These are phyloP conservation scores for Lophius piscatorius DNA, from an alignment of 2,113 vertebrate species.

Conservation along the genomic window DNA sequence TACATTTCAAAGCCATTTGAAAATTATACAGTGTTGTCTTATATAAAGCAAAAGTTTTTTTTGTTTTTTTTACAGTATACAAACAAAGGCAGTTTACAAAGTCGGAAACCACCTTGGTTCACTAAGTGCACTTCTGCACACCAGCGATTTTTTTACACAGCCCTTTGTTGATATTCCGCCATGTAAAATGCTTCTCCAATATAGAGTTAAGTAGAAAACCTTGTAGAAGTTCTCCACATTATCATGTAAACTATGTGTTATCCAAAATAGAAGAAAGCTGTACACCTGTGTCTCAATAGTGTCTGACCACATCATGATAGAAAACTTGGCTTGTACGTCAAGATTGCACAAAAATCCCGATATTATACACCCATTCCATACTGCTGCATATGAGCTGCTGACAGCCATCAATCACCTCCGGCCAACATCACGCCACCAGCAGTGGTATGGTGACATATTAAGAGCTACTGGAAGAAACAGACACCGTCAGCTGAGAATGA, in stretches of 20 bases:
- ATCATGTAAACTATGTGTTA: conserved; percentile 67
- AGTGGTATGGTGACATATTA: neutral
- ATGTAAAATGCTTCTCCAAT: conserved; percentile 31
- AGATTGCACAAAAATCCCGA: conserved; percentile 68
- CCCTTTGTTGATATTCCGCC: conserved; percentile 25
- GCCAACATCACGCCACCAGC: too few relatives aligned
- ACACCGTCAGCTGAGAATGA: conserved; percentile 30
- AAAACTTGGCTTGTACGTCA: conserved; percentile 43
- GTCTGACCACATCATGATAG: conserved; percentile 33
- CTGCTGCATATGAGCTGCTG: conserved; percentile 8
- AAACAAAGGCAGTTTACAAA: conserved; percentile 44
- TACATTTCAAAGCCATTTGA: conserved; percentile 42
- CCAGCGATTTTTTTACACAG: conserved; percentile 26
- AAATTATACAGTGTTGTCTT: conserved; percentile 64
- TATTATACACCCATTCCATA: conserved; percentile 25
- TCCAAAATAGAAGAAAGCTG: conserved; percentile 64
- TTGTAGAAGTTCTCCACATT: conserved; percentile 45
- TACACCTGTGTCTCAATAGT: conserved; percentile 74
- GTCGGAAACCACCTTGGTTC: conserved; percentile 33
- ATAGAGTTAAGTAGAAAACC: conserved; percentile 48
- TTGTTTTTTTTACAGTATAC: conserved; percentile 52
- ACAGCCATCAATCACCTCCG: neutral
- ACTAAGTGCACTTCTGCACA: conserved; percentile 60
- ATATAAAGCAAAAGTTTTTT: conserved; percentile 14
- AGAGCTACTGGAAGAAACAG: too few relatives aligned